Percentiles rank a stretch among this genome's conserved stretches.
Evolutionary conservation across 2,113 vertebrate species (phyloP).

Genomic region (Apteryx owenii): DNA sequence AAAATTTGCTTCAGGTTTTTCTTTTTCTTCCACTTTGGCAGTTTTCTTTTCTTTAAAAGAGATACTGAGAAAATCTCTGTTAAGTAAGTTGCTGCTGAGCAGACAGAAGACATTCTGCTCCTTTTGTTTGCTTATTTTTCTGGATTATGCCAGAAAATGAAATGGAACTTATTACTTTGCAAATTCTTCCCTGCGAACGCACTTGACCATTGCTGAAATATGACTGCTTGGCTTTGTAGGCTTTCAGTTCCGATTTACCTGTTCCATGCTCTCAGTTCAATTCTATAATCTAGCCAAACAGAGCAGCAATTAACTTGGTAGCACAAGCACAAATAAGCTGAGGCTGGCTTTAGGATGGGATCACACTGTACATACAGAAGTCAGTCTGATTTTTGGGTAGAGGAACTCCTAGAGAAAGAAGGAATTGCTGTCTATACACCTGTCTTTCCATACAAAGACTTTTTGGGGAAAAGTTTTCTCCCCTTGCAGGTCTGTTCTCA

Average conservation of each 20-base stretch:
- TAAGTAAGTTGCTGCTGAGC: background rate
- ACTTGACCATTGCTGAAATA: background rate
- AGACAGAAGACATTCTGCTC: background rate
- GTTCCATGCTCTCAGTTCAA: background rate
- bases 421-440: background rate
- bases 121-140: slow-evolving; percentile 16
- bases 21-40: background rate
- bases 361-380: background rate
- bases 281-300: background rate
- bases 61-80: background rate
- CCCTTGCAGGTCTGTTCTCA: background rate
- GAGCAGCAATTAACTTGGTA: background rate
- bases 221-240: background rate
- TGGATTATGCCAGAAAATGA: background rate
- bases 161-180: background rate
- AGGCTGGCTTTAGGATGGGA: background rate
- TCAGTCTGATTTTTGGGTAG: background rate
- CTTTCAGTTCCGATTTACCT: background rate
- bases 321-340: background rate
- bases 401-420: background rate
- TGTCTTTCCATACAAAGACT: background rate
- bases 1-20: background rate
- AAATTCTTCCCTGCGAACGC: slow-evolving; percentile 20
- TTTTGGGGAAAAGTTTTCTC: background rate
- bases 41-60: background rate